These are phyloP conservation scores for Capreolus pygargus DNA, from an alignment of 2,113 vertebrate species.

Conservation along the genomic window DNA sequence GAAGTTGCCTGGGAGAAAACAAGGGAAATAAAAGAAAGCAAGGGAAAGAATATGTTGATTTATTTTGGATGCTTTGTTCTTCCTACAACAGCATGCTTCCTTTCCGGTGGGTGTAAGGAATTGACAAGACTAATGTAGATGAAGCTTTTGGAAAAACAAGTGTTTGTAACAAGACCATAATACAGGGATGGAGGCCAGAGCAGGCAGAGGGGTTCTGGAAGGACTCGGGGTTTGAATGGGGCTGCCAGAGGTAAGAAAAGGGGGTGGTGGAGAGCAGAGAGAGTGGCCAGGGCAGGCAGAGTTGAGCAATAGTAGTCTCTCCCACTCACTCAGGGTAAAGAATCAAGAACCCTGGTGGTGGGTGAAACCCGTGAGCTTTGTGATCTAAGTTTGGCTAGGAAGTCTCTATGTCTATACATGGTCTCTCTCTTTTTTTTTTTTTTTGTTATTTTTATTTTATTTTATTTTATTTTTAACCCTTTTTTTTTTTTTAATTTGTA, in stretches of 20 bases:
- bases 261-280: rapidly evolving
- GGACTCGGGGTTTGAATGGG: too few species aligned
- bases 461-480: too few species aligned
- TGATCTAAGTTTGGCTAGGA: not conserved
- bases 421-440: too few species aligned
- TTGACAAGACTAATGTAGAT: not conserved
- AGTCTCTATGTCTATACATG: not conserved
- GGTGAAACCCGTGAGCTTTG: not conserved
- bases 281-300: not conserved
- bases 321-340: too few species aligned
- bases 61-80: not conserved
- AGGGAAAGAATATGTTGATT: not conserved
- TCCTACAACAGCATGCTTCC: rapidly evolving
- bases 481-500: too few species aligned
- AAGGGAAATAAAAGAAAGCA: not conserved
- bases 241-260: not conserved
- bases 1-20: not conserved
- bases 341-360: not conserved
- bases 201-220: not conserved
- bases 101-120: not conserved
- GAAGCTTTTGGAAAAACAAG: not conserved
- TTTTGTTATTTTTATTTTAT: too few species aligned
- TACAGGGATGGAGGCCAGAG: not conserved
- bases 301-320: too few species aligned
- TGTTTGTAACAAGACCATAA: not conserved